Percentiles rank a stretch among this genome's conserved stretches.
Evolutionary conservation across 1,140 invertebrate species (phyloP).

Genomic region (Drosophila willistoni): DNA sequence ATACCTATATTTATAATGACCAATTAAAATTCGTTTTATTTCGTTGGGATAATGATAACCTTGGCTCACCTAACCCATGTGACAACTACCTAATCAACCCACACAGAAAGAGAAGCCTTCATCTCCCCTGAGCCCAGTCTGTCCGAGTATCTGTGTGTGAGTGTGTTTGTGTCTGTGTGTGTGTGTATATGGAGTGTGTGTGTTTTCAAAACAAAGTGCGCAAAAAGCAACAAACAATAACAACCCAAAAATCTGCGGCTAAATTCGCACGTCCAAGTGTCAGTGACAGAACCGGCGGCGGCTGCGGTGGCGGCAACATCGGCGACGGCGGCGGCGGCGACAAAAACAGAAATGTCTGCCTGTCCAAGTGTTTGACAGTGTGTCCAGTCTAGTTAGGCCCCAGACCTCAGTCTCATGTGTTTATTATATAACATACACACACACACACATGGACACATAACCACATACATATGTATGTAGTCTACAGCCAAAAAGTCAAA

Average conservation of each 20-base stretch:
- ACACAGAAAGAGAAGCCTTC: slow-evolving; percentile 27
- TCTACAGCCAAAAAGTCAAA: slow-evolving; percentile 15
- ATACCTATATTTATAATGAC: background rate
- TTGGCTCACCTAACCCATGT: slow-evolving; percentile 20
- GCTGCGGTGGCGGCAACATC: background rate
- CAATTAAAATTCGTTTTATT: slow-evolving; percentile 30
- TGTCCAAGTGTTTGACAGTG: slow-evolving; percentile 44
- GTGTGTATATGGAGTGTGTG: slow-evolving; percentile 8
- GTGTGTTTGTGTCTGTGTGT: background rate
- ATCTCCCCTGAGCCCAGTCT: slow-evolving; percentile 16
- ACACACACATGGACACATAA: background rate
- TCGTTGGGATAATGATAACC: slow-evolving; percentile 27
- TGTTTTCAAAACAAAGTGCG: slow-evolving; percentile 55
- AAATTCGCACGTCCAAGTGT: slow-evolving; percentile 60
- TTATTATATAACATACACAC: slow-evolving; percentile 43
- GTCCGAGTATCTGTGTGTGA: background rate
- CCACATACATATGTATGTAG: background rate
- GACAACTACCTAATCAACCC: slow-evolving; percentile 37
- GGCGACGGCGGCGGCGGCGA: background rate
- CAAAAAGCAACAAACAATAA: slow-evolving; percentile 45
- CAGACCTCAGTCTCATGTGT: slow-evolving; percentile 43
- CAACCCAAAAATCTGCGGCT: slow-evolving; percentile 51
- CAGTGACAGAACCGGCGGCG: slow-evolving; percentile 39
- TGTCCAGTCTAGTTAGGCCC: slow-evolving; percentile 41
- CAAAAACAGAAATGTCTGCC: slow-evolving; percentile 22